Conservation (phyloP, 2,797 vertebrate species). For the Cercopithecus hamlyni region DNA sequence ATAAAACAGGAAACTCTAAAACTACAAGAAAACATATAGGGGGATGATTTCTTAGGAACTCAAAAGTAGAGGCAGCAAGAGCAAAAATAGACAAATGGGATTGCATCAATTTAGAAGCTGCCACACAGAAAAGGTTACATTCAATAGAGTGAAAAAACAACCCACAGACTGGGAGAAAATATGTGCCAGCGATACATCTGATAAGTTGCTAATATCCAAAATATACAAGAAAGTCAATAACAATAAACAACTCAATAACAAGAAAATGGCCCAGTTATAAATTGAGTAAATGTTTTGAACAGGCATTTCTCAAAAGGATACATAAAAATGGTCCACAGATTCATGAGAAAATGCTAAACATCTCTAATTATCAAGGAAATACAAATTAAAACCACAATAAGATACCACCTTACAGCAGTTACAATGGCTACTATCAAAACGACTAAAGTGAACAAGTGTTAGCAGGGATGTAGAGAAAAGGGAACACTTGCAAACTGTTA, state of each 20-base stretch:
- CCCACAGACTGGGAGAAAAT: background rate
- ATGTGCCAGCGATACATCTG: background rate
- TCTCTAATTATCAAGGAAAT: background rate
- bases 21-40: background rate
- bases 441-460: background rate
- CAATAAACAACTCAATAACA: background rate
- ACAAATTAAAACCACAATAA: background rate
- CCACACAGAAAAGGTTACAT: background rate
- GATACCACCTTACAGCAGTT: background rate
- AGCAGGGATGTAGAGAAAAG: background rate
- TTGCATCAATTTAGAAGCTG: background rate
- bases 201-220: background rate
- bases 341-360: background rate
- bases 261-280: too few relatives aligned
- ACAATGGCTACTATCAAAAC: background rate
- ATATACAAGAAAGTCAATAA: background rate
- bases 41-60: background rate
- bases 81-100: background rate
- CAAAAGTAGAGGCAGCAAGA: background rate
- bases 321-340: background rate
- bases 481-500: background rate
- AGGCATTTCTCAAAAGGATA: too few relatives aligned
- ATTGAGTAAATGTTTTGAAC: too few relatives aligned
- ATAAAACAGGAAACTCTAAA: background rate
- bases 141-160: background rate